These are phyloP conservation scores for Pleuronectes platessa DNA, from an alignment of 2,113 vertebrate genomes.

Conservation along the genomic window DNA sequence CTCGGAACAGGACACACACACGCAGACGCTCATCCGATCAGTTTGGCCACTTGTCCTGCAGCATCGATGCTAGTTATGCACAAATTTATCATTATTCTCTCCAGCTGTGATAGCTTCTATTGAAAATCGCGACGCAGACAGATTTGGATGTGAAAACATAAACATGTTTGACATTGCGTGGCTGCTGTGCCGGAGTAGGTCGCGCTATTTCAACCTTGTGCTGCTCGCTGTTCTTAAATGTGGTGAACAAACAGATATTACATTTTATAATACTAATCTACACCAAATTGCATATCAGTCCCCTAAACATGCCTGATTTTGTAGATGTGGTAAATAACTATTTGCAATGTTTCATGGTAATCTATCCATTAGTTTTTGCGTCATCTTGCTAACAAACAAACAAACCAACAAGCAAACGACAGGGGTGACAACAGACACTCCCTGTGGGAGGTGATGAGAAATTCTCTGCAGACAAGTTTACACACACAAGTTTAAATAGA, in stretches of 20 bases:
- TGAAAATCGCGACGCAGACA: conserved; percentile 71
- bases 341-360: too few relatives aligned
- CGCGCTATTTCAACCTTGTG: background rate
- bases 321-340: too few relatives aligned
- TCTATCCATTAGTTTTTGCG: too few relatives aligned
- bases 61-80: conserved; percentile 28
- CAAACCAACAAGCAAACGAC: background rate
- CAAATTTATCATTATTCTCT: conserved; percentile 50
- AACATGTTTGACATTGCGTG: conserved; percentile 56
- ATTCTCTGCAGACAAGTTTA: too few relatives aligned
- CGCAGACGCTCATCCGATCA: background rate
- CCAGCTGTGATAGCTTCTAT: conserved; percentile 58
- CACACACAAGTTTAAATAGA: too few relatives aligned
- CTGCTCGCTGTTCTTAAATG: too few relatives aligned
- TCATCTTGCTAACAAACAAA: background rate
- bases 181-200: conserved; percentile 29
- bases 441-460: too few relatives aligned
- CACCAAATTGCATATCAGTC: too few relatives aligned
- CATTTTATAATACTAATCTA: too few relatives aligned
- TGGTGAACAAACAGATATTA: too few relatives aligned
- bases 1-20: background rate
- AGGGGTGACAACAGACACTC: too few relatives aligned
- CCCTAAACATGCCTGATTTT: too few relatives aligned
- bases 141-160: conserved; percentile 51
- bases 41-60: conserved; percentile 56